A percentile compares a stretch with the other conserved stretches of the same genome.
phyloP scores from a whole-genome alignment of 2,113 vertebrate genomes.

The Lichenostomus cassidix region DNA sequence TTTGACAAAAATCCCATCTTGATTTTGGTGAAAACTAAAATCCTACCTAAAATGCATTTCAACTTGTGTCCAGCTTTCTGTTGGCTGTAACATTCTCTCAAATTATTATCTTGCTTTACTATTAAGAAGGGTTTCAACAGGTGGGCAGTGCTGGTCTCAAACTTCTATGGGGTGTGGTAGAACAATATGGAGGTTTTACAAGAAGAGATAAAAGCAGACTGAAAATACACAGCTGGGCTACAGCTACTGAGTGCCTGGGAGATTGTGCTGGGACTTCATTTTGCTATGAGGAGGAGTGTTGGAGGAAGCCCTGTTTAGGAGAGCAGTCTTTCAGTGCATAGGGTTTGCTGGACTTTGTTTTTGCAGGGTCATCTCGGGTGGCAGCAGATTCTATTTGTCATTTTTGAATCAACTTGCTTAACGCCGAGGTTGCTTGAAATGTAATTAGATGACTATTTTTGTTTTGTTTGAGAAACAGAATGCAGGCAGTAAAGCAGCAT shows the following conservation, averaged over 20 bases:
- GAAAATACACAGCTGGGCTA: not conserved
- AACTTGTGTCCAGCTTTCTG: not conserved
- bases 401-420: not conserved
- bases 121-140: not conserved
- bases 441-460: not conserved
- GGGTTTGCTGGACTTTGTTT: not conserved
- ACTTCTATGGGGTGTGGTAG: not conserved
- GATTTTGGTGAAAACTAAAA: not conserved
- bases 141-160: not conserved
- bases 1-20: not conserved
- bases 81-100: not conserved
- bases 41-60: not conserved
- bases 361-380: slow-evolving; percentile 12
- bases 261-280: not conserved
- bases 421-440: not conserved
- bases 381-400: not conserved
- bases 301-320: slow-evolving; percentile 17
- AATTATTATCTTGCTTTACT: not conserved
- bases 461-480: not conserved
- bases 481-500: not conserved
- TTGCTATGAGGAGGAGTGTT: slow-evolving; percentile 32
- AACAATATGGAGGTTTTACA: not conserved
- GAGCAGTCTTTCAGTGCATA: not conserved
- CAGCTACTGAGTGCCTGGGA: not conserved
- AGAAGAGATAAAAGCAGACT: not conserved